phyloP scores from a whole-genome alignment of 2,113 vertebrate genomes.

The Psilopogon haemacephalus region DNA sequence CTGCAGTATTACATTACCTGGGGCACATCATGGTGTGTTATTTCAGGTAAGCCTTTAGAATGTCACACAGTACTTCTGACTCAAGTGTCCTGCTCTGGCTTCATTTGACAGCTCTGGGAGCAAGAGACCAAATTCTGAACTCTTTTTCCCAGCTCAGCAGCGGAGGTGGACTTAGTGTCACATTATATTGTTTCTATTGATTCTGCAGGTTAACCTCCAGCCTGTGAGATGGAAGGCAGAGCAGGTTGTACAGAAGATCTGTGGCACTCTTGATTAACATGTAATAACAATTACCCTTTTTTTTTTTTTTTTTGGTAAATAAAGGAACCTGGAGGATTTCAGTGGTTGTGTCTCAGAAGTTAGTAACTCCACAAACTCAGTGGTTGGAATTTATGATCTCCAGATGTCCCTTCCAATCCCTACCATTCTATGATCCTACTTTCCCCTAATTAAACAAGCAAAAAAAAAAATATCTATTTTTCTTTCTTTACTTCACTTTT shows the following conservation, averaged over 20 bases:
- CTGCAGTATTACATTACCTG: neutral
- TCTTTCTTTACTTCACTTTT: neutral
- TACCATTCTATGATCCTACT: neutral
- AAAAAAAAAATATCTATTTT: neutral
- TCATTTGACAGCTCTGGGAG: neutral
- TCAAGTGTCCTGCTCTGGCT: neutral
- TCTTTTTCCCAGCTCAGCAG: neutral
- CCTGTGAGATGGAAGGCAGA: neutral
- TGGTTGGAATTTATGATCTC: too few relatives aligned
- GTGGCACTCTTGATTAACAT: neutral
- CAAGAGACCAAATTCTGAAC: neutral
- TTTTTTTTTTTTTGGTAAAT: neutral
- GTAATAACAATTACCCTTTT: neutral
- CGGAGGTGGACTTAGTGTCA: neutral
- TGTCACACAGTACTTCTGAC: neutral
- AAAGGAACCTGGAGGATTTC: neutral
- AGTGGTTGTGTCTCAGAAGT: neutral
- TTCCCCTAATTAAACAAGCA: neutral
- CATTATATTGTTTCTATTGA: neutral
- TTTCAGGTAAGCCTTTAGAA: constrained; percentile 20
- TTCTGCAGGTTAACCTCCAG: neutral
- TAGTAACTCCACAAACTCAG: neutral
- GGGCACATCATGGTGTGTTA: neutral
- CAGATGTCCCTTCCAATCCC: too few relatives aligned
- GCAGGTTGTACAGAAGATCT: neutral